Evolutionary conservation across 2,888 invertebrate species (phyloP), one percentile per base, ranked within the genome.

Genomic region (Epinotia nisella): DNA sequence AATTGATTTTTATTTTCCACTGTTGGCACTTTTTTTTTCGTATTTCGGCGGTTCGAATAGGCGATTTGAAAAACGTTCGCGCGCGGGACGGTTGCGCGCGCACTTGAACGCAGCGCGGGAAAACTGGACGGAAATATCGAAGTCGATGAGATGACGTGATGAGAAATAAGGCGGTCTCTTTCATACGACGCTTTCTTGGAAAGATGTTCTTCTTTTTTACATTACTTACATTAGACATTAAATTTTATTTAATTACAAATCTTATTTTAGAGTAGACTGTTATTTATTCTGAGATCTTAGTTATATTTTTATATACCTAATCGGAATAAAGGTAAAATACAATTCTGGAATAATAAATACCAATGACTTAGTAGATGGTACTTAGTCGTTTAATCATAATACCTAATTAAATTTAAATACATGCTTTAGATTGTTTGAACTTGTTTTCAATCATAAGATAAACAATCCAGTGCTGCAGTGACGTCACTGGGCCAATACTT

Each of bases 1-100:
- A 19, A 45, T 45, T 35, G 35, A 24, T 58, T 68, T 39, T 56
- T 55, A n/a, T 11, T 49, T 62, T 53, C 56, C 55, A 66, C 21
- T 41, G 41, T 19, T 41, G 39, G 66, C 66, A 64, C 68, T 24
- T 53, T 60, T 19, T n/a, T 53, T 24, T 83, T 83, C 78, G 79
- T 80, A 76, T 80, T 83, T 85, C 75, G 66, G 85, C 80, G 80
- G 76, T 78, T 85, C 82, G 86, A 80, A 81, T 75, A 11, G 79
- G 78, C 85, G 85, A 85, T 79, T 80, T 80, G 74, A 80, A 83
- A 83, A 85, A 82, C 87, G 89, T 86, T 88, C 89, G 88, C 90
- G 89, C 91, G 88, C 90, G 84, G 86, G 87, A 86, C 89, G 89
- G 85, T 82, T 87, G 86, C 85, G 85, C 86, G 86, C 87, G 83